These are phyloP conservation scores for Cybosia mesomella DNA, from an alignment of 2,888 invertebrate species.

Conservation along the genomic window DNA sequence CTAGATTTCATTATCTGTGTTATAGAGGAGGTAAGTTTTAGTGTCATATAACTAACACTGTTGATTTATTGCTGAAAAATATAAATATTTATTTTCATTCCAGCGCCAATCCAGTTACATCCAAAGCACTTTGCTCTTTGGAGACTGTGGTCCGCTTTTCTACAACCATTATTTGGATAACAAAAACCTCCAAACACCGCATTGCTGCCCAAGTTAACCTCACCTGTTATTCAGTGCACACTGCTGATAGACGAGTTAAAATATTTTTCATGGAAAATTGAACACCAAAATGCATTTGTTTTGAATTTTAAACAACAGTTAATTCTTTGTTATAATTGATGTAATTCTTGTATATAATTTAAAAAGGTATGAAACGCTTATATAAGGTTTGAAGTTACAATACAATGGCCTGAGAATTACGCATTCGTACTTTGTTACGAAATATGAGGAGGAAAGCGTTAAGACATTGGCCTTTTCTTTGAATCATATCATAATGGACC, in stretches of 20 bases:
- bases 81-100: background rate
- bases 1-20: constrained; percentile 8
- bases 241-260: constrained; percentile 9
- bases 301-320: constrained; percentile 43
- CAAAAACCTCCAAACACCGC: too few species aligned
- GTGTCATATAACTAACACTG: background rate
- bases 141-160: too few species aligned
- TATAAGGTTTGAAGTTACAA: constrained; percentile 34
- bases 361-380: constrained; percentile 40
- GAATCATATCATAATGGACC: constrained; percentile 25
- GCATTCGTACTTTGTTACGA: constrained; percentile 44
- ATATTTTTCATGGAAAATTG: constrained; percentile 40
- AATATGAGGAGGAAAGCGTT: constrained; percentile 51
- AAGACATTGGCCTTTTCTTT: constrained; percentile 55
- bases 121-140: too few species aligned
- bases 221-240: too few species aligned
- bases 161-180: too few species aligned
- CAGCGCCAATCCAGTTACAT: background rate
- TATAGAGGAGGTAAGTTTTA: background rate
- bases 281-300: constrained; percentile 20
- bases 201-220: too few species aligned
- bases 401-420: constrained; percentile 54
- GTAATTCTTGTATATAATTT: constrained; percentile 38
- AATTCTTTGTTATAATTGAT: constrained; percentile 36
- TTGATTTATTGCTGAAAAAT: background rate